Percentiles rank a stretch among this genome's conserved stretches.
phyloP scores from a whole-genome alignment of 2,888 invertebrate genomes.

The Dermolepida albohirtum region DNA sequence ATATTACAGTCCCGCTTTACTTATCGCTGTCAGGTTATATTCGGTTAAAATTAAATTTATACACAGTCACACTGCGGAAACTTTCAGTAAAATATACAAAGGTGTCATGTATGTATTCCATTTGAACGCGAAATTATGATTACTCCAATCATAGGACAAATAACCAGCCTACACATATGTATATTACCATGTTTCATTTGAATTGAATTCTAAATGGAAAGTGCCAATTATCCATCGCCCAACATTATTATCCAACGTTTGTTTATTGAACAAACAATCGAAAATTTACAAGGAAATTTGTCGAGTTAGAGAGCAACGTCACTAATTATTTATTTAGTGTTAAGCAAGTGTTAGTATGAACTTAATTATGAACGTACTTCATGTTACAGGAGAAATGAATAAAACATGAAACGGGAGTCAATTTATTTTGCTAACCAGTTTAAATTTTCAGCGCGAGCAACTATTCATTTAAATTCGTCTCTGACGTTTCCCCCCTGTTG shows the following conservation, averaged over 20 bases:
- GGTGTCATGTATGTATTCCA: no score
- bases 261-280: constrained; percentile 12
- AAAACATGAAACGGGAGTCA: constrained; percentile 28
- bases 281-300: not conserved
- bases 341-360: constrained; percentile 8
- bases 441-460: constrained; percentile 27
- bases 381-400: constrained; percentile 19
- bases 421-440: constrained; percentile 31
- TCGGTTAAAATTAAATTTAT: no score
- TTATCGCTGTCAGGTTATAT: no score
- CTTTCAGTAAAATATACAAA: no score
- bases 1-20: no score
- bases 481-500: not conserved
- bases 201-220: not conserved
- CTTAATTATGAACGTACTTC: constrained; percentile 23
- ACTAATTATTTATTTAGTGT: constrained; percentile 27
- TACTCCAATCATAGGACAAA: no score
- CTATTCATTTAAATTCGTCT: constrained; percentile 19
- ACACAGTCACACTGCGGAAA: no score
- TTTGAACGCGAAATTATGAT: no score
- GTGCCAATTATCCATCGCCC: not conserved
- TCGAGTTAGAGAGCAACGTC: not conserved
- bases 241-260: not conserved
- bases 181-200: no score
- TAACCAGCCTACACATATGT: no score